phyloP scores from a whole-genome alignment of 1,140 invertebrate species.

The Drosophila ogumai region DNA sequence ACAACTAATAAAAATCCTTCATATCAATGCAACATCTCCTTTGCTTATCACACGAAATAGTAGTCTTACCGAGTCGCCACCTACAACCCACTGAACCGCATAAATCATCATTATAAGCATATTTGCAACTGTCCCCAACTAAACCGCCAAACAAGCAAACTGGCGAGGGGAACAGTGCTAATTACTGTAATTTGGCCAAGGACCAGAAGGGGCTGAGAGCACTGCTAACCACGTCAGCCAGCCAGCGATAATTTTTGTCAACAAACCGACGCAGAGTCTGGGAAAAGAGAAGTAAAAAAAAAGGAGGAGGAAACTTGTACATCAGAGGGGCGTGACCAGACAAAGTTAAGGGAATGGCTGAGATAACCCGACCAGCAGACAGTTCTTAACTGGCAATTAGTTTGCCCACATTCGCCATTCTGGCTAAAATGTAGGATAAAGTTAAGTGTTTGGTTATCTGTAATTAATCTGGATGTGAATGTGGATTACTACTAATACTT shows the following conservation, averaged over 20 bases:
- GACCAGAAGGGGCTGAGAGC: not conserved
- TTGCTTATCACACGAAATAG: not conserved
- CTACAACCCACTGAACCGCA: conserved; percentile 12
- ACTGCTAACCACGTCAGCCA: conserved; percentile 38
- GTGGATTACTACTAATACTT: too few species aligned
- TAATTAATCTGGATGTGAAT: not conserved
- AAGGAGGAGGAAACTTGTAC: conserved; percentile 20
- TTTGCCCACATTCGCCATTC: conserved; percentile 4
- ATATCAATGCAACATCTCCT: conserved; percentile 16
- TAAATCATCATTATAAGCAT: conserved; percentile 58
- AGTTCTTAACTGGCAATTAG: conserved; percentile 61
- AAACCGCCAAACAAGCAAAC: conserved; percentile 30
- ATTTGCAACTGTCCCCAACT: conserved; percentile 31
- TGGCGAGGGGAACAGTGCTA: conserved; percentile 39
- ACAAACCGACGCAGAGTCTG: conserved; percentile 15
- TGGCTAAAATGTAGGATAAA: conserved; percentile 5
- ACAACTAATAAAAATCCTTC: not conserved
- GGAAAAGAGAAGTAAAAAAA: not conserved
- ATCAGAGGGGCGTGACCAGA: conserved; percentile 50
- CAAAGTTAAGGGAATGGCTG: conserved; percentile 18
- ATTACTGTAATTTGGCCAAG: conserved; percentile 63
- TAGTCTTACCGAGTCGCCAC: not conserved
- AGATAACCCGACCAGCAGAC: conserved; percentile 38
- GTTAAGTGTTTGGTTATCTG: conserved; percentile 7
- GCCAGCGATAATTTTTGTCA: conserved; percentile 66